phyloP scores from a whole-genome alignment of 2,888 invertebrate genomes.

The Pyrgus malvae region DNA sequence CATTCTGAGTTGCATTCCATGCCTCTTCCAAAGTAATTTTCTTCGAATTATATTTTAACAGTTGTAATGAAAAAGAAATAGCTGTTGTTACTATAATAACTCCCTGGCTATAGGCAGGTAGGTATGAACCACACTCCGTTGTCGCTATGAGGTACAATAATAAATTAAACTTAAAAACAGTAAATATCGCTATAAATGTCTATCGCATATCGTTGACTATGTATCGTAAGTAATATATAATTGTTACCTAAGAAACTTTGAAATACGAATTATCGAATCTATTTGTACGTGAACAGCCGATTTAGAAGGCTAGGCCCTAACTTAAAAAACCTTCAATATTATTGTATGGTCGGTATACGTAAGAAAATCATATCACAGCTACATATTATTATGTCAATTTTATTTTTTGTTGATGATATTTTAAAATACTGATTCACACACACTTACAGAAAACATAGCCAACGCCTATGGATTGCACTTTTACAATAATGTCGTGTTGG shows the following conservation, averaged over 20 bases:
- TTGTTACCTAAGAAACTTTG: no score
- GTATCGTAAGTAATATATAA: background rate
- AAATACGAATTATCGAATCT: background rate
- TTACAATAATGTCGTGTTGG: slow-evolving; percentile 11
- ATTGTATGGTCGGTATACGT: no score
- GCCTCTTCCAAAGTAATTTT: no score
- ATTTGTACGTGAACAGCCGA: no score
- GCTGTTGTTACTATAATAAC: background rate
- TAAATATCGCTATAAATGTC: background rate
- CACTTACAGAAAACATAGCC: background rate
- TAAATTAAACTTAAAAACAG: slow-evolving; percentile 25
- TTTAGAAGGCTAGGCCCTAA: no score
- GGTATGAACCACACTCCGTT: slow-evolving; percentile 20
- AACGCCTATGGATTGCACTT: background rate
- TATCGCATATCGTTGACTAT: background rate
- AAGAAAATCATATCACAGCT: no score
- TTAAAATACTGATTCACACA: no score
- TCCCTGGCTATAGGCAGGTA: background rate
- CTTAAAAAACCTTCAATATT: no score
- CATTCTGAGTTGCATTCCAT: no score
- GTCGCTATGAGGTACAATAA: slow-evolving; percentile 14
- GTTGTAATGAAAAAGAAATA: background rate
- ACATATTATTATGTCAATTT: no score
- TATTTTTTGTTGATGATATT: no score
- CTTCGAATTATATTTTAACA: background rate